These are phyloP conservation scores for Apaloderma vittatum DNA, from an alignment of 2,113 vertebrate genomes.

Conservation along the genomic window DNA sequence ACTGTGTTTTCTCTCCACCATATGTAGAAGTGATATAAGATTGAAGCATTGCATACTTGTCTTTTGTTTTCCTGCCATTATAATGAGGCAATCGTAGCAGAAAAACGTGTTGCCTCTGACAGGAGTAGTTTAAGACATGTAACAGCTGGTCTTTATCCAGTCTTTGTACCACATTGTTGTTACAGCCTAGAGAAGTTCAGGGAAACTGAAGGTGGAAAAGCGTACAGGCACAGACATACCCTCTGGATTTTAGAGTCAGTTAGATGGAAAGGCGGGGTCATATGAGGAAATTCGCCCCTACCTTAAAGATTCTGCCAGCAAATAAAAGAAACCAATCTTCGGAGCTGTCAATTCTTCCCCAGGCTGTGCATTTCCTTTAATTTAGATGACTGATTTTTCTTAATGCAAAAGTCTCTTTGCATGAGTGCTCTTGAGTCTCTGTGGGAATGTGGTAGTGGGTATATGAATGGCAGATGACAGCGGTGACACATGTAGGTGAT, in stretches of 20 bases:
- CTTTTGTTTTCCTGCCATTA: background rate
- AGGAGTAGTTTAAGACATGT: background rate
- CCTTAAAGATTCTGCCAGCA: background rate
- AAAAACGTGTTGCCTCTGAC: background rate
- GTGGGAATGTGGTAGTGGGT: background rate
- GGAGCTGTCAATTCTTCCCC: conserved; percentile 1
- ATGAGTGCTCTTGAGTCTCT: background rate
- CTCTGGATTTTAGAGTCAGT: background rate
- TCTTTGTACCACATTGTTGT: accelerated
- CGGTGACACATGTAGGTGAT: background rate
- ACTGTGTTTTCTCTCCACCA: background rate
- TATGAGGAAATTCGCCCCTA: background rate
- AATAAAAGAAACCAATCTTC: background rate
- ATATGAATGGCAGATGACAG: background rate
- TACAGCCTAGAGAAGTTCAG: background rate
- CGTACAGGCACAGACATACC: background rate
- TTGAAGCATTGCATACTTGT: background rate
- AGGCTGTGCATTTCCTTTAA: conserved; percentile 12
- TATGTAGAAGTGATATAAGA: background rate
- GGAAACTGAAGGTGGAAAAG: background rate
- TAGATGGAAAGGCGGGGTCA: background rate
- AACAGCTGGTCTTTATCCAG: background rate
- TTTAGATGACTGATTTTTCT: background rate
- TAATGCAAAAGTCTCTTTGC: background rate
- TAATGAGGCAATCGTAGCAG: background rate